phyloP scores from a whole-genome alignment of 1,140 invertebrate genomes.

The Drosophila setifemur region DNA sequence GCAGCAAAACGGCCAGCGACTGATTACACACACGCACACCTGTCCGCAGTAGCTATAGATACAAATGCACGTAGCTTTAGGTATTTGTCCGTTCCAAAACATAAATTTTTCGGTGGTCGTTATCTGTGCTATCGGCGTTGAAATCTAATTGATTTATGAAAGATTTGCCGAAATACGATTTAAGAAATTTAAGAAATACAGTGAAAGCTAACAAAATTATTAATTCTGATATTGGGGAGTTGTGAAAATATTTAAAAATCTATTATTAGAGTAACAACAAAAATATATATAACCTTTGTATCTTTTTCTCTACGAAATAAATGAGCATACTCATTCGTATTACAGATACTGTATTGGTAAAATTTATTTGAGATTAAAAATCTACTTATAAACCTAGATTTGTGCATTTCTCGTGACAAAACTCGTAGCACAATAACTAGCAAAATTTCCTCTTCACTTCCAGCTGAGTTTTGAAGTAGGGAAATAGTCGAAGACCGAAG shows the following conservation, averaged over 20 bases:
- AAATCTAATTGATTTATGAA: slow-evolving; percentile 79
- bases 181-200: neutral
- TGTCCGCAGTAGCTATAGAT: slow-evolving; percentile 17
- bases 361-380: neutral
- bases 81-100: neutral
- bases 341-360: too few species aligned
- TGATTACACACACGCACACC: slow-evolving; percentile 45
- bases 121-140: slow-evolving; percentile 57
- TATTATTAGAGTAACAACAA: too few species aligned
- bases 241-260: too few species aligned
- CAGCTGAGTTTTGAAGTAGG: slow-evolving; percentile 43
- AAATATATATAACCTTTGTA: too few species aligned
- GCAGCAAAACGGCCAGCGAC: slow-evolving; percentile 30
- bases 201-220: too few species aligned
- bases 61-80: neutral
- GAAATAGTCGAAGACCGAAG: slow-evolving; percentile 4
- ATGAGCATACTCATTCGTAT: too few species aligned
- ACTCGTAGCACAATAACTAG: slow-evolving; percentile 15
- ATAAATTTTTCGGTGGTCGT: slow-evolving; percentile 24
- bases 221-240: too few species aligned
- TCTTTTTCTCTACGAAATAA: too few species aligned
- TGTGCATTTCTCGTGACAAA: slow-evolving; percentile 8
- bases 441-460: slow-evolving; percentile 6
- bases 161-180: slow-evolving; percentile 62
- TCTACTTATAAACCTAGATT: neutral